Evolutionary conservation across 1,140 invertebrate genomes (phyloP).

Genomic region (Cylas formicarius): DNA sequence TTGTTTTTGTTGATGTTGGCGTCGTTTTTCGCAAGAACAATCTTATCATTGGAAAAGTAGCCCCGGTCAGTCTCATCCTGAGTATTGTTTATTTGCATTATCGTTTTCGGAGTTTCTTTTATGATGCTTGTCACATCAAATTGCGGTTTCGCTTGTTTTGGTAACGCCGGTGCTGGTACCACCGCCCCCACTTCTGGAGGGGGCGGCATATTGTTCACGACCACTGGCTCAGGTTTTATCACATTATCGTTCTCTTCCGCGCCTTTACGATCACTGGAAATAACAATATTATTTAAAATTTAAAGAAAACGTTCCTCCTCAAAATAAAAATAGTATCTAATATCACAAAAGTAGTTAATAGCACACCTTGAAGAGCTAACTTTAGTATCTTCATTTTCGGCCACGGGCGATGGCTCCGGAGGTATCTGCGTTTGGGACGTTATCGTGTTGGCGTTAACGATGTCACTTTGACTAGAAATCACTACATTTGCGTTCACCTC

Average conservation of each 20-base stretch:
- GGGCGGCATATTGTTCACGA: not conserved
- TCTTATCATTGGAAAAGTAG: slow-evolving; percentile 24
- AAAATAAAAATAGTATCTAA: too few species aligned
- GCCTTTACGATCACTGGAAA: slow-evolving; percentile 8
- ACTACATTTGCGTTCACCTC: slow-evolving; percentile 24
- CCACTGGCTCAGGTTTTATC: slow-evolving; percentile 8
- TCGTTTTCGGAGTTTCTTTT: slow-evolving; percentile 31
- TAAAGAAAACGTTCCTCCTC: too few species aligned
- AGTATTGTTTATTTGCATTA: slow-evolving; percentile 15
- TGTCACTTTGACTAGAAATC: slow-evolving; percentile 2
- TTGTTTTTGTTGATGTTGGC: slow-evolving; percentile 22
- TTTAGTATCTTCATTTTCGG: too few species aligned
- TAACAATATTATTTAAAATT: not conserved
- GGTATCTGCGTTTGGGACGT: too few species aligned
- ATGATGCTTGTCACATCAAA: slow-evolving; percentile 39
- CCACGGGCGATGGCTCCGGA: too few species aligned
- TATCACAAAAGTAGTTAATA: too few species aligned
- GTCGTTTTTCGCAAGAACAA: slow-evolving; percentile 36
- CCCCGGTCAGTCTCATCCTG: slow-evolving; percentile 35
- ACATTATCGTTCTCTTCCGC: slow-evolving; percentile 18
- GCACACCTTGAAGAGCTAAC: too few species aligned
- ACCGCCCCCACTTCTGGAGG: slow-evolving; percentile 4
- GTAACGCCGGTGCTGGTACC: not conserved
- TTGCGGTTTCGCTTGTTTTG: slow-evolving; percentile 15
- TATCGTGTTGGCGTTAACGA: slow-evolving; percentile 12